These are phyloP conservation scores for Silurus aristotelis DNA, from an alignment of 2,797 vertebrate species.

Conservation along the genomic window DNA sequence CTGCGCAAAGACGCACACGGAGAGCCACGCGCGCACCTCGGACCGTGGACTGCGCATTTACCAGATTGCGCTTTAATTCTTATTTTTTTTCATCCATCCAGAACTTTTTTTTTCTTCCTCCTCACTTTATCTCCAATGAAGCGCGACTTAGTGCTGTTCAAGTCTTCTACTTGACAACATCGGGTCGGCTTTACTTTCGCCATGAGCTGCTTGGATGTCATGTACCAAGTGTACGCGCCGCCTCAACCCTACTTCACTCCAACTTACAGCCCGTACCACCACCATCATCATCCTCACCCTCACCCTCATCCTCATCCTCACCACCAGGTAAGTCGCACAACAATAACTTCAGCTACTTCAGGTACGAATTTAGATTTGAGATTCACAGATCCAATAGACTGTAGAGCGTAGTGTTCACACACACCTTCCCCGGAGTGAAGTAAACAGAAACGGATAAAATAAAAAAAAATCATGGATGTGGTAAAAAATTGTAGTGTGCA, in stretches of 20 bases:
- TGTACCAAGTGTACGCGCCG: conserved; percentile 95
- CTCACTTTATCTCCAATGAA: conserved; percentile 64
- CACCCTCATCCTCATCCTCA: conserved; percentile 66
- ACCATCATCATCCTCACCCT: conserved; percentile 76
- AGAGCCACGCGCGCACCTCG: conserved; percentile 1
- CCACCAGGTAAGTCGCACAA: conserved; percentile 80
- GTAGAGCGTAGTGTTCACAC: too few relatives aligned
- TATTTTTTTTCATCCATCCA: conserved; percentile 19
- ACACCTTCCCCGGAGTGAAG: too few relatives aligned
- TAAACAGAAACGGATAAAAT: neutral
- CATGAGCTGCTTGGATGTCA: conserved; percentile 99
- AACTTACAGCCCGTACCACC: conserved; percentile 88
- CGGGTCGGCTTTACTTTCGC: conserved; percentile 66
- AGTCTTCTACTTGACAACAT: conserved; percentile 66
- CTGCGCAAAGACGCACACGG: neutral
- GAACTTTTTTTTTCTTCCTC: neutral
- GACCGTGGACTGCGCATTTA: neutral
- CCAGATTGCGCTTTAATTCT: neutral
- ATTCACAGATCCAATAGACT: too few relatives aligned
- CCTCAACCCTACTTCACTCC: conserved; percentile 90
- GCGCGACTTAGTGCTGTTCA: conserved; percentile 60
- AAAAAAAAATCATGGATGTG: neutral
- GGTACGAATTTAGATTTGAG: neutral
- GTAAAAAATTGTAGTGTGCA: neutral
- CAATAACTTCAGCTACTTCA: neutral